Evolutionary conservation across 2,113 vertebrate species (phyloP).

Genomic region (Delphinapterus leucas): DNA sequence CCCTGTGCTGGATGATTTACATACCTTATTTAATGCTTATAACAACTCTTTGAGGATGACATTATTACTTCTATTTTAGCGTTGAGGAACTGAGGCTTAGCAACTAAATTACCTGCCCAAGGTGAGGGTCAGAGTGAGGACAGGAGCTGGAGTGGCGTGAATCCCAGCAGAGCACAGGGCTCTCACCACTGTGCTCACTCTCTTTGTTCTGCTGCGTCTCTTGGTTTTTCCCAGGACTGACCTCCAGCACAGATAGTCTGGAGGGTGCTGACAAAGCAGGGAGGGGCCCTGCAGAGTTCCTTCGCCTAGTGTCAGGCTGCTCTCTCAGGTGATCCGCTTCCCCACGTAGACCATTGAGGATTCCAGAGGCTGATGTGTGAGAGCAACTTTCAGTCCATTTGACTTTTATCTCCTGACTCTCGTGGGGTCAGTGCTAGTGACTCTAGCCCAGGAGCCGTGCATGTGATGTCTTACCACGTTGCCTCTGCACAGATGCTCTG

Average conservation of each 20-base stretch:
- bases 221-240: background rate
- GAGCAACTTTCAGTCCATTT: background rate
- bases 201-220: background rate
- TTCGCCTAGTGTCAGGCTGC: background rate
- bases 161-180: background rate
- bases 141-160: background rate
- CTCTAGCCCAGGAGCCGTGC: accelerated
- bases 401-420: background rate
- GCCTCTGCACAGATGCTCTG: background rate
- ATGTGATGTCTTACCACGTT: accelerated
- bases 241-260: background rate
- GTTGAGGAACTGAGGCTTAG: conserved; percentile 13
- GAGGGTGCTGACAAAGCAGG: background rate
- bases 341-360: background rate
- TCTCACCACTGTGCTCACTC: background rate
- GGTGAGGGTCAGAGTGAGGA: background rate
- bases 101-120: background rate
- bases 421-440: background rate
- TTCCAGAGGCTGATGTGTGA: background rate
- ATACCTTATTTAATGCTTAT: background rate
- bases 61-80: background rate
- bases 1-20: background rate
- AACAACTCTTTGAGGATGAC: background rate
- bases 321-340: background rate
- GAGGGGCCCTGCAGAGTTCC: background rate